phyloP scores from a whole-genome alignment of 2,888 invertebrate genomes.

The Cancer borealis region DNA sequence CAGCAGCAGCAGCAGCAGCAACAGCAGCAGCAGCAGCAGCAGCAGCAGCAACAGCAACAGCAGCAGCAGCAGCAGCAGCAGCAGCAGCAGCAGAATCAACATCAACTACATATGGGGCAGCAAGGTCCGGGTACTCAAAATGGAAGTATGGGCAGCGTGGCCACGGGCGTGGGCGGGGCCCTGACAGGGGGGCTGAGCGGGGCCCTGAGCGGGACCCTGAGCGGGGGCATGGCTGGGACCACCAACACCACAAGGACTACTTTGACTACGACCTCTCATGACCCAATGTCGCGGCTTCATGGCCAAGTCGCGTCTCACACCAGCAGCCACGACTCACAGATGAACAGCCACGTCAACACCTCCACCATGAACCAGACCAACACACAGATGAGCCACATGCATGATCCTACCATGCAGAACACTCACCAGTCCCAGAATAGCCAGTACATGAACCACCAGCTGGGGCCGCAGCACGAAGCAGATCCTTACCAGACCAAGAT shows the following conservation, averaged over 20 bases:
- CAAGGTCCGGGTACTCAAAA: conserved; percentile 3
- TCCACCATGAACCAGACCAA: conserved; percentile 61
- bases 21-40: conserved; percentile 44
- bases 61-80: conserved; percentile 59
- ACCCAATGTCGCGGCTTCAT: conserved; percentile 53
- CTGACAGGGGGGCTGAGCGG: conserved; percentile 47
- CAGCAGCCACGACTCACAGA: conserved; percentile 46
- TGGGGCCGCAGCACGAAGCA: conserved; percentile 42
- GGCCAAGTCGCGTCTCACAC: conserved; percentile 49
- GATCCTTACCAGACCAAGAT: conserved; percentile 58
- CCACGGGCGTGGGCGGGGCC: conserved; percentile 36
- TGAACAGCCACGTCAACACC: conserved; percentile 59
- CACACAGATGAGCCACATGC: conserved; percentile 58
- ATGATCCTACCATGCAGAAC: conserved; percentile 48
- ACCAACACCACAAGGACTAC: conserved; percentile 22
- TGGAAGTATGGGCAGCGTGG: conserved; percentile 15
- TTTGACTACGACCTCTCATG: conserved; percentile 15
- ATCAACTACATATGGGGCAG: conserved; percentile 55
- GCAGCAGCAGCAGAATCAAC: conserved; percentile 41
- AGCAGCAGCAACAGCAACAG: conserved; percentile 63
- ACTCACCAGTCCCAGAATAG: conserved; percentile 55
- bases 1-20: conserved; percentile 38
- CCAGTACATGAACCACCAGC: conserved; percentile 54
- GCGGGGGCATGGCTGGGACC: conserved; percentile 17
- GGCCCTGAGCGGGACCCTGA: conserved; percentile 43